Evolutionary conservation across 2,797 vertebrate genomes (phyloP), one percentile per base, ranked within the genome.

Genomic region (Phrynocephalus forsythii): DNA sequence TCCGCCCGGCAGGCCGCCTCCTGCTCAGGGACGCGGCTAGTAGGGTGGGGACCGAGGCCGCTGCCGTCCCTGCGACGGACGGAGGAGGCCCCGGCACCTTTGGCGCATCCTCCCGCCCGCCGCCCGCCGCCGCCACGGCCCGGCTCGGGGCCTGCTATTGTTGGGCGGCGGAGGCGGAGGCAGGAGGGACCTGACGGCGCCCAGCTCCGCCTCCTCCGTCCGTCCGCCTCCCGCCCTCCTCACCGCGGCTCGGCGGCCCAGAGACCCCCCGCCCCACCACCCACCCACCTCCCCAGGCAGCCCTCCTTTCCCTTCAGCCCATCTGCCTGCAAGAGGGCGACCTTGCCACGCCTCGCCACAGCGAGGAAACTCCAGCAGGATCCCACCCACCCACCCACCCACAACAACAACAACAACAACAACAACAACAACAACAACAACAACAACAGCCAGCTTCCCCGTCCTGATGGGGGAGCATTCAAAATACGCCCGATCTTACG

Each of bases 141-240:
- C 69, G 44, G 30, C 83, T 77, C 83, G 83, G 92, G 91, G 87
- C 89, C 91, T 91, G 91, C 93, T 93, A 94, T 94, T 94, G 92
- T 93, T 92, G 92, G 91, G 84, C 15, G 82, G 68, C 24, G 82
- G 75, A 79, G 87, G 73, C 63, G 63, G 86, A 48, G 63, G 81
- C 52, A 28, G 81, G 18, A 69, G 33, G 83, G 28, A 82, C 56
- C 73, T 24, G 30, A 2, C 73, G n/a, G 38, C 67, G 9, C 81
- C n/a, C 87, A 83, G 92, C 94, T 93, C 94, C 93, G 93, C 93
- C 94, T 91, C 82, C 87, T 7, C 79, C 86, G 6, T 8, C 18
- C n/a, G 26, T 7, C 73, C 26, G 18, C 66, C 24, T 3, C 60
- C 80, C 73, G 20, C 26, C 76, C 52, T 52, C 44, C 38, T 22